A percentile compares a stretch with the other conserved stretches of the same genome.
Conservation (phyloP, 2,797 vertebrate genomes). For the Artibeus jamaicensis region DNA sequence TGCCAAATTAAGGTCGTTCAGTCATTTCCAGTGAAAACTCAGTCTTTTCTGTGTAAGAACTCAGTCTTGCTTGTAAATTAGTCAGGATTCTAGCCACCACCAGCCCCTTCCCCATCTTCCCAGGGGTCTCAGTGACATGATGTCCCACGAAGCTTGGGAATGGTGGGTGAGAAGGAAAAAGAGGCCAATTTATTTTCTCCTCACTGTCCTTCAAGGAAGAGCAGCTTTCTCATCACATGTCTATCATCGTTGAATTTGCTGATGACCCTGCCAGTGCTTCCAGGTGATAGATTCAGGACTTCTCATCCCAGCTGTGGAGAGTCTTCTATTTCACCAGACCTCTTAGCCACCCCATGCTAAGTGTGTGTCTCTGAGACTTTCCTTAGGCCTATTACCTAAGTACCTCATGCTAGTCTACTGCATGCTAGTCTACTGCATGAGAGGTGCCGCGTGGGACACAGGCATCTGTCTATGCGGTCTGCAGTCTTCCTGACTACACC, state of each 20-base stretch:
- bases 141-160: neutral
- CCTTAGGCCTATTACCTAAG: neutral
- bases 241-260: neutral
- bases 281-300: neutral
- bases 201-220: neutral
- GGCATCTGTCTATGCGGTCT: neutral
- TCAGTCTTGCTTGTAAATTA: neutral
- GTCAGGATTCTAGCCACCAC: neutral
- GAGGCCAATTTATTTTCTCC: neutral
- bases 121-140: neutral
- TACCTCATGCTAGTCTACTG: neutral
- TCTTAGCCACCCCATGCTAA: neutral
- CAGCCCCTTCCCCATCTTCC: neutral
- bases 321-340: neutral
- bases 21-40: neutral
- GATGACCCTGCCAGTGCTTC: neutral
- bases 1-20: neutral
- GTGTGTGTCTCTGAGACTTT: neutral
- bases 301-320: neutral
- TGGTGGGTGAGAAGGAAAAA: neutral
- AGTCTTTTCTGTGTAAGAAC: neutral
- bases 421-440: too few relatives aligned
- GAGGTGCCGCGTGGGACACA: neutral
- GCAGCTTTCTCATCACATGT: neutral
- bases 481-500: neutral